These are phyloP conservation scores for Nannoperca australis DNA, from an alignment of 2,797 vertebrate species.

Conservation along the genomic window DNA sequence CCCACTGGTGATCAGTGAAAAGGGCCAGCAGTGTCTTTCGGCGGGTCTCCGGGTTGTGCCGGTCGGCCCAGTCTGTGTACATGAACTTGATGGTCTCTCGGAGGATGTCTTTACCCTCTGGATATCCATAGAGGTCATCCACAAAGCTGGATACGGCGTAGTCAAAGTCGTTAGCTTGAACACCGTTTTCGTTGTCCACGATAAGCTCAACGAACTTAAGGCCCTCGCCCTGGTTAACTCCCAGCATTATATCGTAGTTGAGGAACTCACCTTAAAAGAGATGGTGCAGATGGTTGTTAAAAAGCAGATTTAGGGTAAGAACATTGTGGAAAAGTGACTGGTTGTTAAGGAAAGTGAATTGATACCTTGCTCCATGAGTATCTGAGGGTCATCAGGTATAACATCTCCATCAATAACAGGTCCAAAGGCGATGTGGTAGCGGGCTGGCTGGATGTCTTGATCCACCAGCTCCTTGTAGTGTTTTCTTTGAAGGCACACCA, in stretches of 20 bases:
- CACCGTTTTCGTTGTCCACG: conserved; percentile 97
- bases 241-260: conserved; percentile 99
- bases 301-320: not conserved
- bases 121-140: conserved; percentile 97
- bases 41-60: conserved; percentile 97
- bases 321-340: not conserved
- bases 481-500: conserved; percentile 97
- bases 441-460: conserved; percentile 98
- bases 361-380: conserved; percentile 96
- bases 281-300: conserved; percentile 10
- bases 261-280: conserved; percentile 91
- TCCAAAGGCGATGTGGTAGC: conserved; percentile 99
- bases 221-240: conserved; percentile 98
- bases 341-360: not conserved
- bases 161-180: conserved; percentile 98
- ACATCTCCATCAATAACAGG: conserved; percentile 98
- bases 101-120: conserved; percentile 98
- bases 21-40: conserved; percentile 96
- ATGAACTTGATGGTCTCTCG: conserved; percentile 99
- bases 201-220: conserved; percentile 99
- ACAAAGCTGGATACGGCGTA: conserved; percentile 99
- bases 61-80: conserved; percentile 99
- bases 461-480: conserved; percentile 98
- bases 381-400: conserved; percentile 98
- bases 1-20: conserved; percentile 99